Percentiles rank a stretch among this genome's conserved stretches.
Conservation (phyloP, 2,888 invertebrate species). For the Catocala nupta region DNA sequence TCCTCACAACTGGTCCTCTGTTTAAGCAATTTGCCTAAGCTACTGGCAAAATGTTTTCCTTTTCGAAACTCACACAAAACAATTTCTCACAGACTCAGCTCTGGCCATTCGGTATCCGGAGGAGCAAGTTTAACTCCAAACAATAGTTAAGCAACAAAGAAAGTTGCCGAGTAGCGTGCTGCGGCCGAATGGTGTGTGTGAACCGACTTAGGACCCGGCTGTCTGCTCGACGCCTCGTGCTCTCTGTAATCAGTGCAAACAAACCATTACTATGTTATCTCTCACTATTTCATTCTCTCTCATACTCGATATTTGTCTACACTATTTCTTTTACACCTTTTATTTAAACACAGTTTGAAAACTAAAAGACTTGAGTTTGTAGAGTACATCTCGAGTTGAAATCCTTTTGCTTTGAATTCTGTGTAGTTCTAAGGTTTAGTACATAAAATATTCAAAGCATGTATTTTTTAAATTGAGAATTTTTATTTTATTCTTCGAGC, state of each 20-base stretch:
- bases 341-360: slow-evolving; percentile 37
- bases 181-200: slow-evolving; percentile 69
- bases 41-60: slow-evolving; percentile 83
- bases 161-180: slow-evolving; percentile 67
- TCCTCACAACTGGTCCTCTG: slow-evolving; percentile 49
- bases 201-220: slow-evolving; percentile 60
- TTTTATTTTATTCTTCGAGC: slow-evolving; percentile 28
- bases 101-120: slow-evolving; percentile 80
- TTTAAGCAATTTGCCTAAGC: slow-evolving; percentile 82
- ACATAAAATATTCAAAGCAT: slow-evolving; percentile 43
- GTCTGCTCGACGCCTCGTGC: slow-evolving; percentile 57
- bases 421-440: slow-evolving; percentile 38
- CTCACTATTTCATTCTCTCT: slow-evolving; percentile 29
- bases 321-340: slow-evolving; percentile 46
- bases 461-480: slow-evolving; percentile 38
- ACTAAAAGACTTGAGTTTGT: slow-evolving; percentile 37
- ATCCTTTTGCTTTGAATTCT: slow-evolving; percentile 43
- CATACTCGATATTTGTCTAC: slow-evolving; percentile 55
- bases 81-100: slow-evolving; percentile 77
- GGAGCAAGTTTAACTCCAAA: slow-evolving; percentile 79
- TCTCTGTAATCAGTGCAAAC: slow-evolving; percentile 64
- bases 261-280: slow-evolving; percentile 53
- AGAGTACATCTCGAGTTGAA: slow-evolving; percentile 37
- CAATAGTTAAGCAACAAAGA: slow-evolving; percentile 84
- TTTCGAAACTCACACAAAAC: slow-evolving; percentile 83